These are phyloP conservation scores for Drosophila pseudoobscura DNA, from an alignment of 1,140 invertebrate species.

Conservation along the genomic window DNA sequence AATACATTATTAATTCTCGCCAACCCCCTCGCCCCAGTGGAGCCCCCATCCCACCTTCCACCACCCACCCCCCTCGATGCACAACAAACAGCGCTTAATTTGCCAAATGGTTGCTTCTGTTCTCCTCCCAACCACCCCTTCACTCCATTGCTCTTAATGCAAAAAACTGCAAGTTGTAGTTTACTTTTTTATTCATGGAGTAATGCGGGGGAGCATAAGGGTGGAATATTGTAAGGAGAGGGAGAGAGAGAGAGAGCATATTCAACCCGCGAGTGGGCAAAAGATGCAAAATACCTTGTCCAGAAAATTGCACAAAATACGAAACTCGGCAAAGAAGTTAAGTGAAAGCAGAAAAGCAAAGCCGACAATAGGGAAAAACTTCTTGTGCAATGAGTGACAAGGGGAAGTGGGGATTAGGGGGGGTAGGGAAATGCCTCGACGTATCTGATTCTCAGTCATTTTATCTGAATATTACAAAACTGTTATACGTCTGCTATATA, in stretches of 20 bases:
- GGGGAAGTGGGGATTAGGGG: slow-evolving; percentile 1
- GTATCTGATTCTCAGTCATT: background rate
- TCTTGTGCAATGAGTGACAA: slow-evolving; percentile 4
- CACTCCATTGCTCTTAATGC: slow-evolving; percentile 23
- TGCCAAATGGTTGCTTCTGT: slow-evolving; percentile 67
- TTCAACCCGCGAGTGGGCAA: slow-evolving; percentile 65
- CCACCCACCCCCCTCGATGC: slow-evolving; percentile 26
- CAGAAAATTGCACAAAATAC: slow-evolving; percentile 54
- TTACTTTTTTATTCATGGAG: slow-evolving; percentile 48
- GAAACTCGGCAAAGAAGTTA: slow-evolving; percentile 47
- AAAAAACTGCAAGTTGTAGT: slow-evolving; percentile 59
- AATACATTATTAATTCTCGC: slow-evolving; percentile 77
- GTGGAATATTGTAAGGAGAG: background rate
- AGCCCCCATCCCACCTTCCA: background rate
- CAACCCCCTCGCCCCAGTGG: background rate
- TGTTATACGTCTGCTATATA: no score
- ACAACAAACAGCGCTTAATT: slow-evolving; percentile 79
- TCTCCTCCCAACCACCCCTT: slow-evolving; percentile 13
- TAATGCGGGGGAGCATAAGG: slow-evolving; percentile 4
- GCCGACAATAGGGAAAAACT: slow-evolving; percentile 40
- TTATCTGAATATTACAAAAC: no score
- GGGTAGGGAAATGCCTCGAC: slow-evolving; percentile 3
- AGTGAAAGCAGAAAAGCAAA: slow-evolving; percentile 58
- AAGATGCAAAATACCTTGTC: slow-evolving; percentile 76
- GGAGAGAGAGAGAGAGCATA: slow-evolving; percentile 37